phyloP scores from a whole-genome alignment of 2,113 vertebrate species.

The Anolis sagrei region DNA sequence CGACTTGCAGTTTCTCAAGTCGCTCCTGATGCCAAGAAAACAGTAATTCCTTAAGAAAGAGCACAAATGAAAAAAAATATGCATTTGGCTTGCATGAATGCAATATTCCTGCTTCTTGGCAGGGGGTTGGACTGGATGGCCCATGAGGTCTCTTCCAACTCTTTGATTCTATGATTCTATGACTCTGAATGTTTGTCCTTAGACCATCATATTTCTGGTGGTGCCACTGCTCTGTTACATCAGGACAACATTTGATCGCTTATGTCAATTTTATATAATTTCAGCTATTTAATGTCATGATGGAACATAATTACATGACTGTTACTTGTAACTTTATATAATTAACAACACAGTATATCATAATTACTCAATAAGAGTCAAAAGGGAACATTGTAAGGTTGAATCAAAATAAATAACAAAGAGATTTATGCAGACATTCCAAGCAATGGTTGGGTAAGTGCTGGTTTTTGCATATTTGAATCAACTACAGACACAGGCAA shows the following conservation, averaged over 20 bases:
- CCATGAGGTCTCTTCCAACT: too few species aligned
- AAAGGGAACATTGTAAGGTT: background rate
- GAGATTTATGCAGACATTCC: background rate
- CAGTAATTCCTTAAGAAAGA: too few species aligned
- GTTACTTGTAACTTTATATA: background rate
- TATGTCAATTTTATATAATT: background rate
- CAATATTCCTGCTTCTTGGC: too few species aligned
- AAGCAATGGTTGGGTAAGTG: background rate
- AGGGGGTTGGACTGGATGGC: too few species aligned
- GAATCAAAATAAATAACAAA: background rate
- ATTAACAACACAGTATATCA: background rate
- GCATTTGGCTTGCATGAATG: too few species aligned
- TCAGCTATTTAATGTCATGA: background rate
- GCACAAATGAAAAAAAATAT: too few species aligned
- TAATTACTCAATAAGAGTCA: background rate
- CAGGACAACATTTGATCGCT: background rate
- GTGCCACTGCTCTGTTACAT: too few species aligned
- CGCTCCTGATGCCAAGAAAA: too few species aligned
- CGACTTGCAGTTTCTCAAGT: too few species aligned
- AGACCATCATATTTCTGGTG: background rate
- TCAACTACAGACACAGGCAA: slow-evolving; percentile 29
- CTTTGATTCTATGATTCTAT: too few species aligned
- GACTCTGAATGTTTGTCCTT: background rate
- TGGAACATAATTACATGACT: background rate
- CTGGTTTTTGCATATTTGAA: slow-evolving; percentile 16